A percentile compares a stretch with the other conserved stretches of the same genome.
phyloP scores from a whole-genome alignment of 2,888 invertebrate genomes.

The Diaphora mendica region DNA sequence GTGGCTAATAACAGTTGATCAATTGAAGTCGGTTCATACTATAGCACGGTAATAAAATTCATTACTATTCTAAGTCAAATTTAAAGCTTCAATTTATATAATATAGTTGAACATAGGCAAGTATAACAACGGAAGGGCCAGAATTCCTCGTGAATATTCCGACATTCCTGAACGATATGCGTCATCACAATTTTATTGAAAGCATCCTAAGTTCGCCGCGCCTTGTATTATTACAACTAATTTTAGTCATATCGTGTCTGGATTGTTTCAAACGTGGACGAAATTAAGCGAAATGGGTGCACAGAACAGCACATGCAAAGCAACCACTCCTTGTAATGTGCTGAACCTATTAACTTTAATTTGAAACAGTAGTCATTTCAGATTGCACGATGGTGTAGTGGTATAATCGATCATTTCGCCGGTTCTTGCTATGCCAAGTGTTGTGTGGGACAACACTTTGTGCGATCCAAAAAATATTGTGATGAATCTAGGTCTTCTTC shows the following conservation, averaged over 20 bases:
- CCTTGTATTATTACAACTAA: constrained; percentile 16
- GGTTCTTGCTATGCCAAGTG: too few species aligned
- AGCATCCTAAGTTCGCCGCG: constrained; percentile 26
- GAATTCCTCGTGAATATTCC: neutral
- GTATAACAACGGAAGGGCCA: neutral
- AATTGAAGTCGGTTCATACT: neutral
- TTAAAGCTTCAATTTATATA: neutral
- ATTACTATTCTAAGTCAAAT: neutral
- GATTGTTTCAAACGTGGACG: constrained; percentile 30
- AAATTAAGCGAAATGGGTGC: constrained; percentile 42
- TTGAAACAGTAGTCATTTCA: constrained; percentile 12
- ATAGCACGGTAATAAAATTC: neutral
- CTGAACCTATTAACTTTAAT: constrained; percentile 30
- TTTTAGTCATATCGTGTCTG: constrained; percentile 34
- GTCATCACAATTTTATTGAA: constrained; percentile 22
- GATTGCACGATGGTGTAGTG: neutral
- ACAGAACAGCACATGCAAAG: constrained; percentile 34
- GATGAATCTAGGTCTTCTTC: neutral
- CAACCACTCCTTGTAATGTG: constrained; percentile 5
- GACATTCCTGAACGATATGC: neutral
- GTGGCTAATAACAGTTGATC: neutral
- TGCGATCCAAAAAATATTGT: neutral
- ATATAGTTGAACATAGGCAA: neutral
- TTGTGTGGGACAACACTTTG: neutral
- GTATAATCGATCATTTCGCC: neutral